Base-by-base conservation (phyloP, 2,797 vertebrate genomes). In the Lindbergichthys nudifrons region DNA sequence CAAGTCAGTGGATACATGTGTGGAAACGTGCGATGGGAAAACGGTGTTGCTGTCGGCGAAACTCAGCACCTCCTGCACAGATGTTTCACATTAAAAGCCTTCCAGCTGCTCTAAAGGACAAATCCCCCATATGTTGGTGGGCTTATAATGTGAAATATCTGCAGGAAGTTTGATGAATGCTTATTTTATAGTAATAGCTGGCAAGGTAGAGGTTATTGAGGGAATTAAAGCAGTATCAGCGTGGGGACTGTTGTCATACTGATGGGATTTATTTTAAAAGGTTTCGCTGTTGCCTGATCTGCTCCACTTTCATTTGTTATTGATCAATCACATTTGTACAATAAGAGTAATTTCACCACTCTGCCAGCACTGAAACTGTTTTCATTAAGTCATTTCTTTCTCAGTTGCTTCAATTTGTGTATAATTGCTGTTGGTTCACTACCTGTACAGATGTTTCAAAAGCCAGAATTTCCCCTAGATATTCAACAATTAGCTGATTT, bases 101-200 rank as follows among this genome's bases (percentile, higher is more conserved):
- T n/a, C 19, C 39, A 53, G 41, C 47, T 26, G 39, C 36, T 45
- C n/a, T 46, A 45, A 57, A 19, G 19, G n/a, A 60, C 8, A 21
- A 23, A 43, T 16, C 5, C 3, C 11, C 10, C 5, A 6, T 14
- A n/a, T 23, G 8, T 43, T 48, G 18, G 42, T 10, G 15, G 26
- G 61, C 54, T 42, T 77, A 48, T 52, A 70, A 39, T 53, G 9
- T 77, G 62, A 60, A 58, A 65, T 53, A 46, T 61, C 73, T 48
- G 51, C 18, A 57, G 51, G 45, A 67, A 26, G 59, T 47, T 65
- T 30, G 19, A 41, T 13, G 47, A 5, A 26, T 30, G 19, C 56
- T 52, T 8, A 57, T 51, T 51, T 36, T 45, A 65, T 14, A 58
- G 32, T 47, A 11, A 65, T 11, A 36, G 19, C 9, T 36, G 43